Percentiles rank a stretch among this genome's conserved stretches.
Conservation (phyloP, 2,888 invertebrate species). For the Xanthia icteritia region DNA sequence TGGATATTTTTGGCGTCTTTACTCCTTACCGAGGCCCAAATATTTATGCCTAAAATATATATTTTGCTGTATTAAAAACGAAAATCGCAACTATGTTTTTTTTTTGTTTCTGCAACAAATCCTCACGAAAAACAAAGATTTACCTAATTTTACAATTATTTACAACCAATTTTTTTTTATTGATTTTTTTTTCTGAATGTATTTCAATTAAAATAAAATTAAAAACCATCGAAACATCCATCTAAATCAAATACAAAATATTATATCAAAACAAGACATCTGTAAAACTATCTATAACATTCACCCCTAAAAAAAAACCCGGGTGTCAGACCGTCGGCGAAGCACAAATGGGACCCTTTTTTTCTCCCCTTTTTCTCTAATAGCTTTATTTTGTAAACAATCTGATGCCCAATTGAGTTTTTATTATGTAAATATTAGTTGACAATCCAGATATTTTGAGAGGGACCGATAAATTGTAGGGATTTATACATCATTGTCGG, state of each 20-base stretch:
- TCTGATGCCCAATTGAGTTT: slow-evolving; percentile 69
- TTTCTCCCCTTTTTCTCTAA: slow-evolving; percentile 58
- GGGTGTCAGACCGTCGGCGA: slow-evolving; percentile 24
- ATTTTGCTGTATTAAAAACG: neutral
- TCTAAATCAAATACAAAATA: slow-evolving; percentile 14
- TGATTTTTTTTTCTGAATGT: neutral
- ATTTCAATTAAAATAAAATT: slow-evolving; percentile 1
- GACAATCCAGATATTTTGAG: slow-evolving; percentile 47
- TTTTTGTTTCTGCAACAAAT: no score
- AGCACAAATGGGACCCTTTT: slow-evolving; percentile 64
- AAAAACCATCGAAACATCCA: neutral
- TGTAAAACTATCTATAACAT: slow-evolving; percentile 30
- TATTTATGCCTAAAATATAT: neutral
- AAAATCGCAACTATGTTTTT: no score
- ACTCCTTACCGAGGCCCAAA: neutral
- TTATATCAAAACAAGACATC: slow-evolving; percentile 30
- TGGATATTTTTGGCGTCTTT: neutral
- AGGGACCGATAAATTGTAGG: slow-evolving; percentile 30
- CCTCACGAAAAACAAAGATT: no score
- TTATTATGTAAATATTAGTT: slow-evolving; percentile 68
- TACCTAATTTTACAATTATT: no score
- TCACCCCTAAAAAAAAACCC: slow-evolving; percentile 56
- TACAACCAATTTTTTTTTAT: no score
- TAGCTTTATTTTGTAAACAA: slow-evolving; percentile 71
- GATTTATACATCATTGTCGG: slow-evolving; percentile 42